Evolutionary conservation across 2,113 vertebrate genomes (phyloP).

Genomic region (Misgurnus mizolepis): DNA sequence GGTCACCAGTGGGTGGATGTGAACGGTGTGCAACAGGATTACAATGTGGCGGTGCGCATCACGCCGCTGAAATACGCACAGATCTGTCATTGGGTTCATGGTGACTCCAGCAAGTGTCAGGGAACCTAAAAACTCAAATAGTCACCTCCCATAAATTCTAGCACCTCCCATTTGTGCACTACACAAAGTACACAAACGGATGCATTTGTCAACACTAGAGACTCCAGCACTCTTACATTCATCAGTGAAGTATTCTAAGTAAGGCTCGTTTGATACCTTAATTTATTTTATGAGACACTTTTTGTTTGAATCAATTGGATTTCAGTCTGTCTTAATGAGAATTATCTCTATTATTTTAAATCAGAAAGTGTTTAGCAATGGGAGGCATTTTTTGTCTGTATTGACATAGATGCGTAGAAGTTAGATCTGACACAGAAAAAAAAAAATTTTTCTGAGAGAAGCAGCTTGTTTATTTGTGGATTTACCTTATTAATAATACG

Average conservation of each 20-base stretch:
- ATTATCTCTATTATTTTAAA: constrained; percentile 9
- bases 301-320: constrained; percentile 31
- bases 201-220: constrained; percentile 13
- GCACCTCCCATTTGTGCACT: constrained; percentile 36
- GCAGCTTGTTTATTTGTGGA: constrained; percentile 1
- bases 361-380: constrained; percentile 36
- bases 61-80: constrained; percentile 95
- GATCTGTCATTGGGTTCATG: constrained; percentile 94
- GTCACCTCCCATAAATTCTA: constrained; percentile 42
- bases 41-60: constrained; percentile 95
- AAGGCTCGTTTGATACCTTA: constrained; percentile 28
- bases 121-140: constrained; percentile 46
- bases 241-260: constrained; percentile 12
- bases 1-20: constrained; percentile 95
- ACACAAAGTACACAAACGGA: neutral
- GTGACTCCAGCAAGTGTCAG: constrained; percentile 80
- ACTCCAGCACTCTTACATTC: neutral
- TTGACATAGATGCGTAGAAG: constrained; percentile 2
- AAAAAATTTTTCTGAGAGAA: constrained; percentile 7
- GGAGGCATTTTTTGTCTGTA: constrained; percentile 27
- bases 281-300: constrained; percentile 22
- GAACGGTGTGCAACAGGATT: constrained; percentile 88
- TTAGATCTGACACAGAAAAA: constrained; percentile 1
- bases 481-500: constrained; percentile 2
- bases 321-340: constrained; percentile 16